A percentile compares a stretch with the other conserved stretches of the same genome.
Evolutionary conservation across 2,113 vertebrate species (phyloP).

Genomic region (Pantherophis guttatus): DNA sequence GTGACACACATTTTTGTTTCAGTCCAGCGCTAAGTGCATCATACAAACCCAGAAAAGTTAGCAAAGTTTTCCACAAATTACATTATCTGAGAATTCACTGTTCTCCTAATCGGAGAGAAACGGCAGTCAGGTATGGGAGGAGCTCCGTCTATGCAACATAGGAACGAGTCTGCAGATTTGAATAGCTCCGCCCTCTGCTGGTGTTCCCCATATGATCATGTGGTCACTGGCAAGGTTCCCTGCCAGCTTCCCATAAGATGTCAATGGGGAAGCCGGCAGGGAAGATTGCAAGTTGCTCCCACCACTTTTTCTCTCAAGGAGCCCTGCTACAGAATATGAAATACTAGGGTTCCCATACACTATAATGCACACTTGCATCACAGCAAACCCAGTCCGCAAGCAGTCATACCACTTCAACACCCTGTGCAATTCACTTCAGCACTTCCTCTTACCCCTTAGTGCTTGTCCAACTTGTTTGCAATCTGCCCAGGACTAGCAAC

Average conservation of each 20-base stretch:
- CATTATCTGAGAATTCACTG: background rate
- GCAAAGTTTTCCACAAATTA: background rate
- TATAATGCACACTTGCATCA: background rate
- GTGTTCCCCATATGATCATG: background rate
- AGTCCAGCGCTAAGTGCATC: background rate
- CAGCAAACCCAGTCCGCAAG: background rate
- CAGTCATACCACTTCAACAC: background rate
- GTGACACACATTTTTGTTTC: background rate
- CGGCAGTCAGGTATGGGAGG: no score
- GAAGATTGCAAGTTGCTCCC: background rate
- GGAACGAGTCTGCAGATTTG: no score
- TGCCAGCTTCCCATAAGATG: background rate
- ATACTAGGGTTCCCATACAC: background rate
- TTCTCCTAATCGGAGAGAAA: no score
- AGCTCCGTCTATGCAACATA: no score
- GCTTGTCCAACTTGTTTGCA: background rate
- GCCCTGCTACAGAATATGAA: background rate
- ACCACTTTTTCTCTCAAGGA: background rate
- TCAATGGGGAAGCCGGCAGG: background rate
- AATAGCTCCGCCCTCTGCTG: no score
- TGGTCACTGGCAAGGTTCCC: background rate
- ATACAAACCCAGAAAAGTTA: background rate
- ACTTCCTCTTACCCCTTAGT: background rate
- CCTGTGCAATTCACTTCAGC: background rate
- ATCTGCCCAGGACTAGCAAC: background rate